phyloP scores from a whole-genome alignment of 2,888 invertebrate genomes.

The Zygaena filipendulae region DNA sequence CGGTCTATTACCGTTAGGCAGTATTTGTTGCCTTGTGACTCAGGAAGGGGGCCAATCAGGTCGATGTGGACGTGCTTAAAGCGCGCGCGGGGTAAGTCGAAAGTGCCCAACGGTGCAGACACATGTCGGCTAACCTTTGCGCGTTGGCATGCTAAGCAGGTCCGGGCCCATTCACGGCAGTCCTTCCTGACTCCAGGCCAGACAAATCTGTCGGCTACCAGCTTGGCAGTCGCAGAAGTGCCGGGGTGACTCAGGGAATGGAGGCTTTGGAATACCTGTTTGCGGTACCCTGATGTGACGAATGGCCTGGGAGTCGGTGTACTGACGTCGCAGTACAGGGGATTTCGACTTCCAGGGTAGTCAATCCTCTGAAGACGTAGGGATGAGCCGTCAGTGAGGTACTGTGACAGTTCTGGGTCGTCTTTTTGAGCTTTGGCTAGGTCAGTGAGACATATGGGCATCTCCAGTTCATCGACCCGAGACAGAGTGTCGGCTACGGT shows the following conservation, averaged over 20 bases:
- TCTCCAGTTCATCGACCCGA: slow-evolving; percentile 15
- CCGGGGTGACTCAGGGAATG: slow-evolving; percentile 16
- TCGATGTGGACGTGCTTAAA: slow-evolving; percentile 28
- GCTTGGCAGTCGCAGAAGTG: slow-evolving; percentile 6
- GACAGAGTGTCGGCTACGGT: slow-evolving; percentile 18
- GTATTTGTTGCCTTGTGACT: slow-evolving; percentile 11
- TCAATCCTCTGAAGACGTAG: too few species aligned
- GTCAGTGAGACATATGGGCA: slow-evolving; percentile 7
- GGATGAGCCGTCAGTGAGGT: too few species aligned
- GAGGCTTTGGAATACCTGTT: slow-evolving; percentile 10
- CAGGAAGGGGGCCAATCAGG: slow-evolving; percentile 20
- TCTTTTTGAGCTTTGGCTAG: slow-evolving; percentile 13
- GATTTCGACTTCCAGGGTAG: too few species aligned
- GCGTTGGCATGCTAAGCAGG: slow-evolving; percentile 11
- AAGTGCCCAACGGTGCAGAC: slow-evolving; percentile 11
- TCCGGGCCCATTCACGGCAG: slow-evolving; percentile 10
- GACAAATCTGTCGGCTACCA: slow-evolving; percentile 12
- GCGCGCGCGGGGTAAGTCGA: slow-evolving; percentile 17
- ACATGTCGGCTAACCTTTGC: slow-evolving; percentile 10
- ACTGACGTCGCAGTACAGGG: slow-evolving; percentile 15
- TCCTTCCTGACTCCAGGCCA: slow-evolving; percentile 15
- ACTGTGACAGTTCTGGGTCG: too few species aligned
- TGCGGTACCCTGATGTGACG: slow-evolving; percentile 8
- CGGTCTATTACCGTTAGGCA: slow-evolving; percentile 23
- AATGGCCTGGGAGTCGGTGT: slow-evolving; percentile 12